phyloP scores from a whole-genome alignment of 2,797 vertebrate species.

The Lacerta bilineata region DNA sequence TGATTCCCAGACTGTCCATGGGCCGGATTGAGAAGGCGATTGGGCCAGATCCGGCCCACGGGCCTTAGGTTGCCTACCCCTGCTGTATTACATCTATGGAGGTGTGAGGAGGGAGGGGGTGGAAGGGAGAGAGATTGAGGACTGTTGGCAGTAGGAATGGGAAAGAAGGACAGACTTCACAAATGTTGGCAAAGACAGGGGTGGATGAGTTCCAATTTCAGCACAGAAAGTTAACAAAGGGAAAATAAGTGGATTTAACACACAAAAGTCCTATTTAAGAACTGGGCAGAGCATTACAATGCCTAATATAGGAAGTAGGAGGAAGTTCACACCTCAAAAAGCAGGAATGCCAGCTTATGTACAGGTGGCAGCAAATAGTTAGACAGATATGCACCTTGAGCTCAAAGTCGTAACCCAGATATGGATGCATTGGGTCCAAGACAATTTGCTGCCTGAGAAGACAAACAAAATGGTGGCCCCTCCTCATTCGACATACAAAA shows the following conservation, averaged over 20 bases:
- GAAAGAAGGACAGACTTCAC: constrained; percentile 15
- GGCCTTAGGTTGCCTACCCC: no score
- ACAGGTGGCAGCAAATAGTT: background rate
- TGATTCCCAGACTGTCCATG: no score
- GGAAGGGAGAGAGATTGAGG: background rate
- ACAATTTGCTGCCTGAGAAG: no score
- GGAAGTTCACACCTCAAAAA: constrained; percentile 4
- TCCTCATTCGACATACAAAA: background rate
- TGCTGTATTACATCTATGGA: background rate
- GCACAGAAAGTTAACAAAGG: constrained; percentile 17
- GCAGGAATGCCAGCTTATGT: background rate
- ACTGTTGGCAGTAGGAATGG: background rate
- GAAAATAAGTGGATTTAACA: background rate
- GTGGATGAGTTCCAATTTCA: constrained; percentile 26
- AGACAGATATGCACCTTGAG: background rate
- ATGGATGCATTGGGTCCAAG: background rate
- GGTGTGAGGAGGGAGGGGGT: background rate
- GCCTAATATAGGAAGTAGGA: constrained; percentile 11
- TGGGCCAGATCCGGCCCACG: no score
- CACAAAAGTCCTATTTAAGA: background rate
- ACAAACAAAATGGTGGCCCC: background rate
- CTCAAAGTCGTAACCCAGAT: background rate
- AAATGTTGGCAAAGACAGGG: constrained; percentile 2
- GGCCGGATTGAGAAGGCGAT: no score
- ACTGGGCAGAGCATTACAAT: background rate